Evolutionary conservation across 2,113 vertebrate species (phyloP).

Genomic region (Ptilonorhynchus violaceus): DNA sequence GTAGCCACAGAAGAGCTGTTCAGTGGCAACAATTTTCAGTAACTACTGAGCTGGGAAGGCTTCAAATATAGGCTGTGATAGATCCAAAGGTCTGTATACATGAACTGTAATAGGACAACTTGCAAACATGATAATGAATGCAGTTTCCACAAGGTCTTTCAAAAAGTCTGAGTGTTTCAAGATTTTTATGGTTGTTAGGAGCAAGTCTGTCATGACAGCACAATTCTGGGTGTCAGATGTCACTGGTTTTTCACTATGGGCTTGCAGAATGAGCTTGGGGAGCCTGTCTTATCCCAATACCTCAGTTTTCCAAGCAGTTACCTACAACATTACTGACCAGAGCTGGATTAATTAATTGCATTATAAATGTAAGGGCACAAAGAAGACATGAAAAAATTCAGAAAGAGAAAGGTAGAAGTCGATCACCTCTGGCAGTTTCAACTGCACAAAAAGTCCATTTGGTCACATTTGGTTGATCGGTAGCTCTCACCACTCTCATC

Average conservation of each 20-base stretch:
- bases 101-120: not conserved
- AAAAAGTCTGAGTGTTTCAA: not conserved
- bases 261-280: not conserved
- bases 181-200: not conserved
- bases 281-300: not conserved
- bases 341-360: not conserved
- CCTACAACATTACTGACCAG: not conserved
- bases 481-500: not conserved
- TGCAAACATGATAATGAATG: not conserved
- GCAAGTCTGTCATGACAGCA: not conserved
- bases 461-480: constrained; percentile 27
- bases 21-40: not conserved
- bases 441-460: constrained; percentile 31
- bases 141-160: not conserved
- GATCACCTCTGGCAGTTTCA: constrained; percentile 29
- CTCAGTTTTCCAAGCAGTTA: not conserved
- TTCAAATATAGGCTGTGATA: not conserved
- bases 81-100: not conserved
- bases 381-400: not conserved
- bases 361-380: not conserved
- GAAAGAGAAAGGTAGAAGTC: constrained; percentile 2
- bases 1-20: not conserved
- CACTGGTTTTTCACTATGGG: not conserved
- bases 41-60: not conserved
- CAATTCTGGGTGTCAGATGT: not conserved